Conservation (phyloP, 2,797 vertebrate species). For the Stomatorhinus walkeri region DNA sequence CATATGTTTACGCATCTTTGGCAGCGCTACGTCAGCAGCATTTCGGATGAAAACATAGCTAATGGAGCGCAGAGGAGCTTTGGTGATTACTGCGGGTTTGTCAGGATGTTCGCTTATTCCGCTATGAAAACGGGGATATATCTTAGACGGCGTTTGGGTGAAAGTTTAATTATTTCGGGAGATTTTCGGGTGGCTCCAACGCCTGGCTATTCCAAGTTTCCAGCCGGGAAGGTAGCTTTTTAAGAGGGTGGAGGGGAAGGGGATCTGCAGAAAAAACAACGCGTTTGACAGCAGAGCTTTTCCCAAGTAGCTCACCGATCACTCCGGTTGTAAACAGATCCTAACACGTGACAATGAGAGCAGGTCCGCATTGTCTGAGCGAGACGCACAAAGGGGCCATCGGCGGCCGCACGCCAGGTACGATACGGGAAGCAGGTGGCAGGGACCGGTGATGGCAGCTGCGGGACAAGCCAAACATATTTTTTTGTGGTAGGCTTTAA, state of each 20-base stretch:
- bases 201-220: not conserved
- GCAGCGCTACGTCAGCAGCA: constrained; percentile 35
- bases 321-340: constrained; percentile 80
- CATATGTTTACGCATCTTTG: constrained; percentile 66
- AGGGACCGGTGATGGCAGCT: constrained; percentile 24
- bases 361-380: constrained; percentile 50
- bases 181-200: not conserved
- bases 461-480: constrained; percentile 26
- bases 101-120: not conserved
- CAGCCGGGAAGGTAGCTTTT: not conserved
- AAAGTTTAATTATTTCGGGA: not conserved
- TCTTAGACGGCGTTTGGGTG: not conserved
- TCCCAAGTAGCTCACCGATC: constrained; percentile 11
- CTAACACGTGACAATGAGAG: constrained; percentile 66
- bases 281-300: constrained; percentile 9
- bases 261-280: not conserved
- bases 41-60: constrained; percentile 31
- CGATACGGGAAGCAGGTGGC: constrained; percentile 33
- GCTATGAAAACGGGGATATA: not conserved
- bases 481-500: constrained; percentile 13
- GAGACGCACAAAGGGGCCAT: constrained; percentile 33
- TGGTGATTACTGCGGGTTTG: not conserved
- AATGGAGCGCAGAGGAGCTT: constrained; percentile 21
- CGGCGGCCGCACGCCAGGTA: constrained; percentile 40
- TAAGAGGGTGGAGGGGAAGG: not conserved